Base-by-base conservation (phyloP, 2,888 invertebrate genomes). In the Selenia dentaria region DNA sequence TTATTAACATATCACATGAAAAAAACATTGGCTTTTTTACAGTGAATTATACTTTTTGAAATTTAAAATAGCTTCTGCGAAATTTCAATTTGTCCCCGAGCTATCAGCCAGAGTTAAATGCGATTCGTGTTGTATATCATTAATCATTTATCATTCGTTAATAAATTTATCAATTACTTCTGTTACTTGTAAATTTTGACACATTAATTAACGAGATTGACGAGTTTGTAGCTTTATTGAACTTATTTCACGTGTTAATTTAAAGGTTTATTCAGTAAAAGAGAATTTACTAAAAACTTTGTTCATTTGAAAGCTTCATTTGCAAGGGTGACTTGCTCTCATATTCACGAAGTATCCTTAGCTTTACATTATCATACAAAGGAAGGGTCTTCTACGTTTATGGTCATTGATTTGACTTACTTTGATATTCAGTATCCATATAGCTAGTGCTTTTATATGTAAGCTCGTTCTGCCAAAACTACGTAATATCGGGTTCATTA, bases 321-420 rank as follows among this genome's bases (percentile, higher is more conserved):
- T 53, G 52, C 42, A 54, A 54, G 56, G 54, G 57, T 51, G 50
- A 54, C 49, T 54, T 42, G 46, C 47, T 46, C 45, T 56, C 42
- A 54, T 55, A 57, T 57, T 55, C 54, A 58, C 51, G 45, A 57
- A 35, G 45, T 48, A 51, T 53, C 53, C 53, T 22, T 10, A 10
- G 9, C 10, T 4, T 60, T 57, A 64, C 53, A 57, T 59, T 63
- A 49, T 55, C 60, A 51, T 62, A 57, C 53, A 57, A 57, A 63
- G 59, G 54, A 56, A 52, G 54, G 44, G 50, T 43, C 41, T 51
- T 52, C 43, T 37, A 46, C 51, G 47, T 64, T 59, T 55, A 62
- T 62, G 57, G 57, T 54, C 62, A 65, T 67, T 67, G 63, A 63
- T 62, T 69, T 45, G 46, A 49, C 37, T 54, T 43, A 51, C 52